phyloP scores from a whole-genome alignment of 2,888 invertebrate species.

The Coremacera marginata region DNA sequence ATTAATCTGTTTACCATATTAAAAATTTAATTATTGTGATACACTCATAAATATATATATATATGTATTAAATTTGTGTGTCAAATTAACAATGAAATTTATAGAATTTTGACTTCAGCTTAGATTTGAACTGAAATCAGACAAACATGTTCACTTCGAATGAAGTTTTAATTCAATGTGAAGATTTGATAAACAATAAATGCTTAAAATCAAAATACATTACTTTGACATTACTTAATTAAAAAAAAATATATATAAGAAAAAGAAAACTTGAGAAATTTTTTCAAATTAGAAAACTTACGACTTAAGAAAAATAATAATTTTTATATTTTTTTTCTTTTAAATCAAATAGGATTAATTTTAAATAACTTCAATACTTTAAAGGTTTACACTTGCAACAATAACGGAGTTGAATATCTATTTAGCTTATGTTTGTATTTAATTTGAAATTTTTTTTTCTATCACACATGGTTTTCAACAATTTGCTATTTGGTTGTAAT shows the following conservation, averaged over 20 bases:
- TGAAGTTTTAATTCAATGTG: no score
- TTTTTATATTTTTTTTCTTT: no score
- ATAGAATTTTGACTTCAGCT: not conserved
- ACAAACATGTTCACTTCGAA: no score
- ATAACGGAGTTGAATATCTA: not conserved
- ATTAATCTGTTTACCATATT: not conserved
- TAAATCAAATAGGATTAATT: constrained; percentile 30
- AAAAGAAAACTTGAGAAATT: no score
- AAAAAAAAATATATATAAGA: constrained; percentile 14
- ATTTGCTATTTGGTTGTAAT: constrained; percentile 35
- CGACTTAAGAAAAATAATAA: no score
- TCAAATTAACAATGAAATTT: not conserved
- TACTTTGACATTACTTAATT: no score
- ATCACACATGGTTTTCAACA: constrained; percentile 48
- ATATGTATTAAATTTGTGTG: not conserved
- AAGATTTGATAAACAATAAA: no score
- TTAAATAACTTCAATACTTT: constrained; percentile 28
- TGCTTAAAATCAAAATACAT: no score
- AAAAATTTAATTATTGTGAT: not conserved
- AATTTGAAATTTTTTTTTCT: constrained; percentile 42
- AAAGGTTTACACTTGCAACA: constrained; percentile 21
- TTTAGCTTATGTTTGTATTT: constrained; percentile 37
- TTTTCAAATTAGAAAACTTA: no score
- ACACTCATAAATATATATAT: not conserved
- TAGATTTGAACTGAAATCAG: no score